Conservation (phyloP, 53 echinoderm and acorn worm species). For the Temnopleurus reevesii region DNA sequence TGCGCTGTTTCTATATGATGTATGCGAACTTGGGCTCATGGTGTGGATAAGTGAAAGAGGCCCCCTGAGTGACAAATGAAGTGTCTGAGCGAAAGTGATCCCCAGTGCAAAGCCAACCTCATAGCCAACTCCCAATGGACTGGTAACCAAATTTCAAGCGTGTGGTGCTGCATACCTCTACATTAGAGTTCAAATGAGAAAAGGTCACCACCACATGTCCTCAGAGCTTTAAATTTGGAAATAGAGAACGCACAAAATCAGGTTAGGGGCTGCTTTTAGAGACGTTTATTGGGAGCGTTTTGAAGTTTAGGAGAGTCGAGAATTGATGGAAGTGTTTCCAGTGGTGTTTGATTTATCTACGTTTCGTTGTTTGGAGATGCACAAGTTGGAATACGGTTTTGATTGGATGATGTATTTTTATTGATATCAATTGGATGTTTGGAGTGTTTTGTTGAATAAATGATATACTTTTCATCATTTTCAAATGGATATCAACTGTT, state of each 20-base stretch:
- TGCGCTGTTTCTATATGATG: no score
- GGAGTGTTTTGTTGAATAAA: no score
- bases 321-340: not conserved
- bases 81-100: not conserved
- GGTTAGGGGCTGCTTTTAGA: not conserved
- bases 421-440: no score
- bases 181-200: conserved; percentile 46
- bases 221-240: not conserved
- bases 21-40: no score
- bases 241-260: not conserved
- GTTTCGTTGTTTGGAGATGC: not conserved
- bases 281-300: not conserved
- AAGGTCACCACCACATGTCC: conserved; percentile 44
- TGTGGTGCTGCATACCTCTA: conserved; percentile 16
- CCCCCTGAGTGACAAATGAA: not conserved
- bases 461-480: no score
- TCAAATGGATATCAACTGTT: no score
- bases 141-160: conserved; percentile 26
- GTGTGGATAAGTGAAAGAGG: no score
- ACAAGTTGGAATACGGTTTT: not conserved
- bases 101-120: not conserved
- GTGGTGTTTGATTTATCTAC: not conserved
- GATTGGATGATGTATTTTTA: not conserved
- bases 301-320: no score
- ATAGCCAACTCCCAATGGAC: not conserved